These are phyloP conservation scores for Girardinus metallicus DNA, from an alignment of 2,797 vertebrate genomes.

Conservation along the genomic window DNA sequence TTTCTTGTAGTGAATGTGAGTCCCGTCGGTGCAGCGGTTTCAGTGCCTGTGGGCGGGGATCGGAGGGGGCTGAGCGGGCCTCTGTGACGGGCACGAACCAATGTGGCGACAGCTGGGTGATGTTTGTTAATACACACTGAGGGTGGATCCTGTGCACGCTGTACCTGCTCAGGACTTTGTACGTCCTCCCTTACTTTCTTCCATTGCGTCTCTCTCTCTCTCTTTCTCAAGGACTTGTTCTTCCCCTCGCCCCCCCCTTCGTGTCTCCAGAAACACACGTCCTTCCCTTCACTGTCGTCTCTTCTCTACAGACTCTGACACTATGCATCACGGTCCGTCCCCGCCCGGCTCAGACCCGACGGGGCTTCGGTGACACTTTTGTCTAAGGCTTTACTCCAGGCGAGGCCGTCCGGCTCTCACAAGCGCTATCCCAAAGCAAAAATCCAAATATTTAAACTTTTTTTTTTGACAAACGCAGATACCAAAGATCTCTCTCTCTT, in stretches of 20 bases:
- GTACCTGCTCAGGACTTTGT: slow-evolving; percentile 88
- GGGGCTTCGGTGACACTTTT: slow-evolving; percentile 87
- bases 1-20: slow-evolving; percentile 56
- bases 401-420: slow-evolving; percentile 88
- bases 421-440: slow-evolving; percentile 99
- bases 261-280: slow-evolving; percentile 40
- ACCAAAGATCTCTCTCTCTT: slow-evolving; percentile 93
- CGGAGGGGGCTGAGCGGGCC: slow-evolving; percentile 78
- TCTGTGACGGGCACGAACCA: slow-evolving; percentile 86
- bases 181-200: slow-evolving; percentile 16
- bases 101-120: slow-evolving; percentile 85
- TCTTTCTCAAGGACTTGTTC: slow-evolving; percentile 46
- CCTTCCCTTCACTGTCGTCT: slow-evolving; percentile 43
- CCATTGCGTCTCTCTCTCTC: slow-evolving; percentile 23
- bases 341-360: slow-evolving; percentile 65
- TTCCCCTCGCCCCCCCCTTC: slow-evolving; percentile 50
- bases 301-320: slow-evolving; percentile 85
- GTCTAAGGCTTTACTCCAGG: slow-evolving; percentile 87
- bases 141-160: slow-evolving; percentile 87
- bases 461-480: slow-evolving; percentile 99
- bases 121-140: slow-evolving; percentile 89
- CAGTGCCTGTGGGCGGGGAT: slow-evolving; percentile 73
- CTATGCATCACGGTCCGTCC: slow-evolving; percentile 97
- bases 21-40: slow-evolving; percentile 48
- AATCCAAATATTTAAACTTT: slow-evolving; percentile 99